phyloP scores from a whole-genome alignment of 2,113 vertebrate genomes.

The Cyrtonyx montezumae region DNA sequence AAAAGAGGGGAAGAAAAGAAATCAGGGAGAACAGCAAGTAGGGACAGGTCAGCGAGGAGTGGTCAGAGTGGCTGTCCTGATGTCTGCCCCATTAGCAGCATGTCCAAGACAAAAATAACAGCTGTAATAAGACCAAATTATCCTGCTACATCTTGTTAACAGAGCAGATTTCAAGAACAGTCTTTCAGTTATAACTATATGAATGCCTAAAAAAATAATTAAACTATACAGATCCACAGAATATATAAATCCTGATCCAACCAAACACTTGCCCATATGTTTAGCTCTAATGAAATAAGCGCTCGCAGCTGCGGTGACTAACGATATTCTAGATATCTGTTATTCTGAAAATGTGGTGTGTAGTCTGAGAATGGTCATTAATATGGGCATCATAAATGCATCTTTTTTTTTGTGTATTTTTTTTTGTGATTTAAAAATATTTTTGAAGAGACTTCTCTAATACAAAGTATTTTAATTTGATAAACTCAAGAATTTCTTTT shows the following conservation, averaged over 20 bases:
- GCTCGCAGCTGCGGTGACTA: constrained; percentile 41
- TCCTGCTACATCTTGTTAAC: not conserved
- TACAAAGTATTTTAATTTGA: not conserved
- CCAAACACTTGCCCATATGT: constrained; percentile 38
- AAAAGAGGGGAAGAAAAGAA: not conserved
- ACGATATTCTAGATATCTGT: constrained; percentile 13
- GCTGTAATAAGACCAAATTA: not conserved
- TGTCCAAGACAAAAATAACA: not conserved
- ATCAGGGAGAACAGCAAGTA: not conserved
- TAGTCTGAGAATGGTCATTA: not conserved
- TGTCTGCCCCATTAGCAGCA: not conserved
- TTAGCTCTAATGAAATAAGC: constrained; percentile 45
- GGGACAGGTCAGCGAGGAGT: not conserved
- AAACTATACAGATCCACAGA: not conserved
- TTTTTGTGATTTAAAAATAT: not conserved
- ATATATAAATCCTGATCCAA: constrained; percentile 11
- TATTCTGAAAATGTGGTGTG: not conserved
- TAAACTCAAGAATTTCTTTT: not conserved
- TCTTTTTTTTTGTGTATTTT: not conserved
- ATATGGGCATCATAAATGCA: not conserved
- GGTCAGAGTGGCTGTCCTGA: not conserved
- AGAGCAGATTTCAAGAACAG: not conserved
- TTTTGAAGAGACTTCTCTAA: not conserved
- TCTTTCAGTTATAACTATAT: not conserved
- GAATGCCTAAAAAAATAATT: not conserved